These are phyloP conservation scores for Myotis yumanensis DNA, from an alignment of 2,113 vertebrate genomes.

Conservation along the genomic window DNA sequence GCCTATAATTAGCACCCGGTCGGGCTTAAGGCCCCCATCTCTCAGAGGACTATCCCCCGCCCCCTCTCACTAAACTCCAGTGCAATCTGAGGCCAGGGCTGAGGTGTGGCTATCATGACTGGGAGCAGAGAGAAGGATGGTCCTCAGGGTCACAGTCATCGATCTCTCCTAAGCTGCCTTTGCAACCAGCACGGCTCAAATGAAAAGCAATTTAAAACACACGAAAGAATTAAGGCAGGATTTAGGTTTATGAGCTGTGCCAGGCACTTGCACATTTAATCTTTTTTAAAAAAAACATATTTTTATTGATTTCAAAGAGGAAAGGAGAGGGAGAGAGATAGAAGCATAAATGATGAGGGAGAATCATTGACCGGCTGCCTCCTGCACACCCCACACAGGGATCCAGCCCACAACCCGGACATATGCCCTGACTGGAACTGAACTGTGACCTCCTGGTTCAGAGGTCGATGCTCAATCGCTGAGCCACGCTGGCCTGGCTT, in stretches of 20 bases:
- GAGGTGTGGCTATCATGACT: not conserved
- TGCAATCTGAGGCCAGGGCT: not conserved
- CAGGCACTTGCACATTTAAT: not conserved
- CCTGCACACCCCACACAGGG: too few species aligned
- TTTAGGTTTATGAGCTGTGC: not conserved
- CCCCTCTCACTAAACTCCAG: not conserved
- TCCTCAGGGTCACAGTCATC: not conserved
- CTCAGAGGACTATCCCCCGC: not conserved
- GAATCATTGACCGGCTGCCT: too few species aligned
- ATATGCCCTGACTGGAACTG: too few species aligned
- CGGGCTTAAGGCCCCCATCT: not conserved
- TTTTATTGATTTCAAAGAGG: too few species aligned
- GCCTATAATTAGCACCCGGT: not conserved
- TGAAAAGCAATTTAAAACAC: conserved; percentile 20
- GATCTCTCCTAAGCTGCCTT: not conserved
- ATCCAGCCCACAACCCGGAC: too few species aligned
- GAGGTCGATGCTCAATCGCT: too few species aligned
- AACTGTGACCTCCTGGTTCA: too few species aligned
- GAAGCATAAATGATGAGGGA: too few species aligned
- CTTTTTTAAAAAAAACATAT: not conserved
- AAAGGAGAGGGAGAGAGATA: too few species aligned
- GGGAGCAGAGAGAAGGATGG: not conserved
- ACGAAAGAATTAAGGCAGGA: not conserved
- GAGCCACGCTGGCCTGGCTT: not conserved
- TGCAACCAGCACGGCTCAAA: not conserved